Evolutionary conservation across 2,113 vertebrate genomes (phyloP), one percentile per base, ranked within the genome.

Genomic region (Vulpes vulpes): DNA sequence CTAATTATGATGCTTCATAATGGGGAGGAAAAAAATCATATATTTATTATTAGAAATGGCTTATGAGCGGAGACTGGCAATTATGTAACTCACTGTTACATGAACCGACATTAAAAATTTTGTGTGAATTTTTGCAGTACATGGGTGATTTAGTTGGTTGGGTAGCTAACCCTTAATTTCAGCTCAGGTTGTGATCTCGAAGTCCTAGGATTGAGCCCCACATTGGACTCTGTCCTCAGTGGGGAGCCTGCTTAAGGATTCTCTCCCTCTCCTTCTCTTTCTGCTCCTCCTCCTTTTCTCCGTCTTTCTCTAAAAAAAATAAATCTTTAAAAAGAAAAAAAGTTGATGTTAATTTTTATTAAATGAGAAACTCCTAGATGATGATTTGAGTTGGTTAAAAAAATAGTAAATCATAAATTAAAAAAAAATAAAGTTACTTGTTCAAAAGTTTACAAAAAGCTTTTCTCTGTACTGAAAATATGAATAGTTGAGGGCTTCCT

Each of bases 401-500:
- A 91, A 32, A 69, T 67, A 64, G 43, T 43, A 76, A 85, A 79
- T n/a, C 1, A 19, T 79, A 65, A 67, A 23, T 64, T 43, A 1
- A 43, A 20, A 11, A 11, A 35, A 91, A 85, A 59, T 62, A 30
- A 27, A 83, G 78, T 38, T 76, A 69, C 20, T 64, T 62, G 20
- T 83, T 67, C 22, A 30, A 80, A 95, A 76, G 16, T 43, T n/a
- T 64, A 51, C 38, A 19, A 16, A 84, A 91, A 89, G 7, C 8
- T 71, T 94, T 71, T 60, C 15, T 85, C 25, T 43, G 1, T 91
- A n/a, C 64, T 88, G 64, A 85, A 95, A 91, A 69, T 60, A 59
- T 51, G 64, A 51, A 60, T 88, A n/a, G 91, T 67, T 74, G 25
- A 74, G 60, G 51, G 59, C 27, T 84, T 96, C 91, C 30, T 91